Base-by-base conservation (phyloP, 2,113 vertebrate species). In the Podarcis raffonei region DNA sequence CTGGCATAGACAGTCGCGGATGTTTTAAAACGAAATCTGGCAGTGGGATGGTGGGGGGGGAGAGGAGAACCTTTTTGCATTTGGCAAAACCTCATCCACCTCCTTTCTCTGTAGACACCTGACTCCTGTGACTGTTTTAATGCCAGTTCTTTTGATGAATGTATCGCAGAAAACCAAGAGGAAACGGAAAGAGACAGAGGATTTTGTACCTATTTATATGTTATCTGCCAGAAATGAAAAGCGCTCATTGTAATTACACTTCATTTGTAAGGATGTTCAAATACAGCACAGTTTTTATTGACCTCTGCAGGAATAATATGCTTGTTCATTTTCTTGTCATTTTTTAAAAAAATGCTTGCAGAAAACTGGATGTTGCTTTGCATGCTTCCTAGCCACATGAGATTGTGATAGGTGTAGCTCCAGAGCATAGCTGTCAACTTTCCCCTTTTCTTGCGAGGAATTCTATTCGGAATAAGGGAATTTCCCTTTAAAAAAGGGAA, bases 161-260 rank as follows among this genome's bases (percentile, higher is more conserved):
- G 90, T 95, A 91, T 95, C 90, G 76, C 91, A 87, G 77, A 72
- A 48, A 91, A 94, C 90, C 84, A 89, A 94, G 89, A 92, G 92
- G 95, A 90, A 53, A 53, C 48, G 53, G 91, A 92, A 93, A 0
- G 35, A 83, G 92, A 90, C 89, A 89, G 79, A 71, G 53, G 76
- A 91, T 87, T 80, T 87, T 87, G 82, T 91, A 88, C 92, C 94
- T 91, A 68, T 69, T 83, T 68, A 76, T 76, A 53, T 53, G 32
- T 48, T 53, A 13, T 66, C 65, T 84, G 25, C 69, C 83, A 92
- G 30, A 13, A 4, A 53, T 87, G 90, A 69, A 69, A 72, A 53
- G 77, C 93, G 48, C 86, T 59, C 71, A 84, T 0, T 86, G 80
- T 90, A 5, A 0, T 92, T 81, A 80, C 69, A 39, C 42, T 77